Base-by-base conservation (phyloP, 1,140 invertebrate genomes). In the Bombyx mandarina region DNA sequence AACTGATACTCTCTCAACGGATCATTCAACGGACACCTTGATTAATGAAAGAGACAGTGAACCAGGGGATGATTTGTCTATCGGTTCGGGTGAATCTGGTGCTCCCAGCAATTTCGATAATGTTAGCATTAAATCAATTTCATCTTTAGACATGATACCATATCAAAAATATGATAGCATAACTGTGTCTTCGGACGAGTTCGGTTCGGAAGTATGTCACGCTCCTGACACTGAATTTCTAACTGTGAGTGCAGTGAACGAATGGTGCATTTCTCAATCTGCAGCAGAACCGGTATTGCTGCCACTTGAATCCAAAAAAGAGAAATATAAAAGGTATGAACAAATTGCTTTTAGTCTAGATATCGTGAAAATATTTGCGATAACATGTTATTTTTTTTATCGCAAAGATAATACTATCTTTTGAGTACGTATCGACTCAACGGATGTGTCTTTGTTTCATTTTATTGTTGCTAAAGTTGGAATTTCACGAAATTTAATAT, bases 281-380 rank as follows among this genome's bases (percentile, higher is more conserved):
- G 63, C 65, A 49, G 63, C 65, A 49, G 80, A 79, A 71, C 78
- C 79, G 65, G 75, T 79, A 75, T 76, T 86, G 60, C 68, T 85
- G 57, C 82, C 83, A 61, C 75, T 84, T 58, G 82, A 86, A 79
- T 80, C 80, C 42, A 86, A 87, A 78, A 86, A 85, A 71, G 84
- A 86, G 64, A 88, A 88, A 72, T 87, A 87, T 79, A 66, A 80
- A 73, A 86, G 86, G 86, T 88, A 71, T 81, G 80, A 60, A 74
- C 66, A 73, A 64, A 75, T 67, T 51, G 67, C 63, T 73, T 75
- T 63, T 59, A 69, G 73, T 68, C 57, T 67, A 66, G 61, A 66
- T 79, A 79, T 71, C 54, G 69, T 70, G 48, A 70, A 79, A 75
- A 80, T 78, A 75, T 81, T 75, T 77, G 62, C 66, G 72, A 75